phyloP scores from a whole-genome alignment of 30 jellyfish, hydroid and myxozoan genomes.

The Calvadosia cruxmelitensis region DNA sequence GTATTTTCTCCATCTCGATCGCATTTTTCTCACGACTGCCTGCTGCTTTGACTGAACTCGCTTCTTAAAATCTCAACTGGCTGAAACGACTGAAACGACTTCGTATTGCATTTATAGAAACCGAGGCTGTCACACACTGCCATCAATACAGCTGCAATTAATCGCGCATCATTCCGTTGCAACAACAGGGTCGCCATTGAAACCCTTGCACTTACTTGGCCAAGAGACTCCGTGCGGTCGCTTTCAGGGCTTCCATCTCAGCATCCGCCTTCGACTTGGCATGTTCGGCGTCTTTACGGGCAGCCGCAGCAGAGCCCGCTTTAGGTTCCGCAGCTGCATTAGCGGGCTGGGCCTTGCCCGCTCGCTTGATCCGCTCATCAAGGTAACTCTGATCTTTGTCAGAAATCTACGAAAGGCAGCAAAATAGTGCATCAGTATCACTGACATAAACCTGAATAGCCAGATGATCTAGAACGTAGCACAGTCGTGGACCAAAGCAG shows the following conservation, averaged over 20 bases:
- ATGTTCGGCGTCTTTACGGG: slow-evolving; percentile 26
- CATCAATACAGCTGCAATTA: too few species aligned
- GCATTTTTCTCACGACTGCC: too few species aligned
- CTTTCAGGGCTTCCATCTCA: background rate
- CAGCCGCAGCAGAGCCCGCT: slow-evolving; percentile 19
- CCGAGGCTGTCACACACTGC: too few species aligned
- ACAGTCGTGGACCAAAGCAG: too few species aligned
- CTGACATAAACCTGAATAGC: too few species aligned
- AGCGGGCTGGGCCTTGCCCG: slow-evolving; percentile 36
- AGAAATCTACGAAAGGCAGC: slow-evolving; percentile 4
- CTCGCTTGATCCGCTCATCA: slow-evolving; percentile 81
- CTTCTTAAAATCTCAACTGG: too few species aligned
- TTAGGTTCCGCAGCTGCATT: slow-evolving; percentile 14
- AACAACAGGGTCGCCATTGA: background rate
- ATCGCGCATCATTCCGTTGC: too few species aligned
- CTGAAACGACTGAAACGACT: background rate
- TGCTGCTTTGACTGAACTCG: too few species aligned
- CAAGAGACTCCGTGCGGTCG: slow-evolving; percentile 12
- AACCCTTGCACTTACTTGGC: slow-evolving; percentile 2
- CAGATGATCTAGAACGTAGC: too few species aligned
- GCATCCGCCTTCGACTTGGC: slow-evolving; percentile 12
- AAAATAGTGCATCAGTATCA: too few species aligned
- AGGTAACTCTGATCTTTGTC: slow-evolving; percentile 71
- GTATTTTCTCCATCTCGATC: too few species aligned
- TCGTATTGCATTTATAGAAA: background rate